phyloP scores from a whole-genome alignment of 2,888 invertebrate species.

The Gnatocerus cornutus region DNA sequence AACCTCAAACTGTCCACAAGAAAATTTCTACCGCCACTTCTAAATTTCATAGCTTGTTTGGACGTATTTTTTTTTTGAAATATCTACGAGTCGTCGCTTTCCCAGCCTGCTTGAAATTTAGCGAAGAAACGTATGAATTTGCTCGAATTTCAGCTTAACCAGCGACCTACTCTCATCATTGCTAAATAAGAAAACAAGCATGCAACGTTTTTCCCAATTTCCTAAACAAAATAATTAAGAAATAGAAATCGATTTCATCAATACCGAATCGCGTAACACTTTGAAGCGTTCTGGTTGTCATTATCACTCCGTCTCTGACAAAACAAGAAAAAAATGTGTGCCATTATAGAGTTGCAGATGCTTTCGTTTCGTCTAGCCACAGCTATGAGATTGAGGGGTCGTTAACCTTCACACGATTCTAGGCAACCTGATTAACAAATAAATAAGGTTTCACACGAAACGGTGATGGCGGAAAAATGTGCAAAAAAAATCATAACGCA shows the following conservation, averaged over 20 bases:
- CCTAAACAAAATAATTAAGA: constrained; percentile 44
- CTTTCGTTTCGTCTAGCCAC: constrained; percentile 63
- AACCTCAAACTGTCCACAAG: too few relatives aligned
- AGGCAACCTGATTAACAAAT: constrained; percentile 59
- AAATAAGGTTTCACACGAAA: constrained; percentile 55
- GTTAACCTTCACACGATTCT: constrained; percentile 59
- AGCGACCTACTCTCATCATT: constrained; percentile 1
- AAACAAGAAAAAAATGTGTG: constrained; percentile 60
- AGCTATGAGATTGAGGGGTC: constrained; percentile 57
- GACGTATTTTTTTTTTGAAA: too few relatives aligned
- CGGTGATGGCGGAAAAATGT: constrained; percentile 11
- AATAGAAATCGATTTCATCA: constrained; percentile 52
- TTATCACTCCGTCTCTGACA: constrained; percentile 31
- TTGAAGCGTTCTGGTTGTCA: constrained; percentile 17
- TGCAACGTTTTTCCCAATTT: constrained; percentile 26
- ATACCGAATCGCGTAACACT: constrained; percentile 46
- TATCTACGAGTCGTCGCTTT: too few relatives aligned
- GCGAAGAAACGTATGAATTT: too few relatives aligned
- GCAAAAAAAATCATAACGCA: constrained; percentile 17
- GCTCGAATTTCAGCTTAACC: background rate
- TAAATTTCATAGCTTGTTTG: too few relatives aligned
- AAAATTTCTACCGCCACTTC: too few relatives aligned
- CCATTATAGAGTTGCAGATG: constrained; percentile 61
- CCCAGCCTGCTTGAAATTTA: too few relatives aligned
- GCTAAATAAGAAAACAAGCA: constrained; percentile 19